These are phyloP conservation scores for Blennius ocellaris DNA, from an alignment of 2,113 vertebrate genomes.

Conservation along the genomic window DNA sequence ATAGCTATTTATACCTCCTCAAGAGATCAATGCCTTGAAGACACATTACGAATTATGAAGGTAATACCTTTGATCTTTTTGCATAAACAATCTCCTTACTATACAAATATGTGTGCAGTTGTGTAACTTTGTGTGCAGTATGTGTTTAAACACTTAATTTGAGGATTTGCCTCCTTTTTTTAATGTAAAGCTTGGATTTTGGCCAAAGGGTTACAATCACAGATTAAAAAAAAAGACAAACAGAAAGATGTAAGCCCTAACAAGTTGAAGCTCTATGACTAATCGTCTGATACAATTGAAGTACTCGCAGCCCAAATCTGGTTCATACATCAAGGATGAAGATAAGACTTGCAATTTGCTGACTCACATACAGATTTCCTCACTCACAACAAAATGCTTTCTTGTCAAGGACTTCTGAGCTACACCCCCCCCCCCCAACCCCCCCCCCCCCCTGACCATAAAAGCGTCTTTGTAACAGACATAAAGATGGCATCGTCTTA, in stretches of 20 bases:
- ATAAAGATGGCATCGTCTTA: slow-evolving; percentile 5
- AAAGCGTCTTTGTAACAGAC: slow-evolving; percentile 18
- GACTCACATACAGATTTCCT: slow-evolving; percentile 40
- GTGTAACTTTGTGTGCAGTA: background rate
- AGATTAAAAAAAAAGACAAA: too few relatives aligned
- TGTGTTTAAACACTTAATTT: background rate
- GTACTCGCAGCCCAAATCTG: slow-evolving; percentile 47
- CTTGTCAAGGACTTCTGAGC: slow-evolving; percentile 23
- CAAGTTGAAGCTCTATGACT: slow-evolving; percentile 30
- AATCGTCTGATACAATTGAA: slow-evolving; percentile 47
- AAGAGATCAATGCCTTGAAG: background rate
- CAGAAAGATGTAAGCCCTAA: slow-evolving; percentile 20
- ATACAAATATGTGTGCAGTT: too few relatives aligned
- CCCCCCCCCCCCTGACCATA: too few relatives aligned
- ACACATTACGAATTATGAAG: slow-evolving; percentile 7
- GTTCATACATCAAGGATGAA: slow-evolving; percentile 39
- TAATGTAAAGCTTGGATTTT: background rate
- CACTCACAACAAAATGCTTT: slow-evolving; percentile 34
- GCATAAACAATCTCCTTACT: background rate
- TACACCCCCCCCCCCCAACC: too few relatives aligned
- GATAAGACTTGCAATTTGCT: slow-evolving; percentile 55
- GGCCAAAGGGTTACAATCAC: background rate
- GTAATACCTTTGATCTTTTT: slow-evolving; percentile 18
- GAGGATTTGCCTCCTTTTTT: background rate
- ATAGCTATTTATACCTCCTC: slow-evolving; percentile 1